These are phyloP conservation scores for Ciconia boyciana DNA, from an alignment of 2,113 vertebrate species.

Conservation along the genomic window DNA sequence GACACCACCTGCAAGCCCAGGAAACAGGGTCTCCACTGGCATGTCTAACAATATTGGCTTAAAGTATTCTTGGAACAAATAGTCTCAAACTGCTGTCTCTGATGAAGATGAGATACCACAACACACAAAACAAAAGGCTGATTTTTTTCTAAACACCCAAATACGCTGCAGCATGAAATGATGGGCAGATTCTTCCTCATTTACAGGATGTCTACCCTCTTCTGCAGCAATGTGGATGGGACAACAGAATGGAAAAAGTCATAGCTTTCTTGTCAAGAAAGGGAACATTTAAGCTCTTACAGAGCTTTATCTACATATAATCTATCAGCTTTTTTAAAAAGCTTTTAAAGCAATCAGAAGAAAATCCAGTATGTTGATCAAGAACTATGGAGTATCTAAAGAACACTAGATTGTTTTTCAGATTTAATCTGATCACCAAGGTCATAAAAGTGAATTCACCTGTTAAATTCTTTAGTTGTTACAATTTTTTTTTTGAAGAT, in stretches of 20 bases:
- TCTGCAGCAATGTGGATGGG: background rate
- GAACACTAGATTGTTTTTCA: background rate
- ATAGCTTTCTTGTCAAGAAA: background rate
- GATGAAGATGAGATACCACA: background rate
- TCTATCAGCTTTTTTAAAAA: background rate
- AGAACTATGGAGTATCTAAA: background rate
- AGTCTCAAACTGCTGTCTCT: background rate
- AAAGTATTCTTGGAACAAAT: background rate
- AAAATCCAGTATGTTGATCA: background rate
- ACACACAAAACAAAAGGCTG: background rate
- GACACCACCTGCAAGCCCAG: background rate
- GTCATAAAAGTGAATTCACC: background rate
- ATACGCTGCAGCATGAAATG: background rate
- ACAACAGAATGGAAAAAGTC: background rate
- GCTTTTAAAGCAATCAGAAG: background rate
- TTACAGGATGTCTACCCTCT: background rate
- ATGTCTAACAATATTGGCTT: background rate
- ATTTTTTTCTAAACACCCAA: background rate
- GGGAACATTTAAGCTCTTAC: background rate
- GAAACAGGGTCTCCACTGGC: background rate
- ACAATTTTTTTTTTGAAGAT: background rate
- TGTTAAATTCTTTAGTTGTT: background rate
- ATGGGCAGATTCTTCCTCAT: background rate
- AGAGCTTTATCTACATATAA: background rate
- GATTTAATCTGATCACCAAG: background rate